Conservation (phyloP, 1,140 invertebrate species). For the Delia radicum region DNA sequence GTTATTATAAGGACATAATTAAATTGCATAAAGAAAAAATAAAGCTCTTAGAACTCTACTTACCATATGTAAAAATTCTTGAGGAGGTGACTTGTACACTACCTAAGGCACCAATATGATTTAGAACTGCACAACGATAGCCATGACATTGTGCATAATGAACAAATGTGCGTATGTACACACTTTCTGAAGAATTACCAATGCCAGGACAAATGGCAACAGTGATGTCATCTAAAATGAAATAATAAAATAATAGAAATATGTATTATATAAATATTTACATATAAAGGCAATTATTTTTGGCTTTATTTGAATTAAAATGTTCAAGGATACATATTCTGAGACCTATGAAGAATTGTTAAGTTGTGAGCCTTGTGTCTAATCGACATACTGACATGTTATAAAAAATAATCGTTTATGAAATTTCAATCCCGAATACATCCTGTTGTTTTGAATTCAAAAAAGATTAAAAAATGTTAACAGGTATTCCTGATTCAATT, state of each 20-base stretch:
- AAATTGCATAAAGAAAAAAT: not conserved
- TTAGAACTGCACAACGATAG: constrained; percentile 88
- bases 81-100: constrained; percentile 82
- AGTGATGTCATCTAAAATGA: constrained; percentile 77
- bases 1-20: not conserved
- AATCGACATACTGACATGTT: no score
- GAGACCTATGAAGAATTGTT: not conserved
- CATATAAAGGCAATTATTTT: not conserved
- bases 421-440: no score
- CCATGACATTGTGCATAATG: constrained; percentile 86
- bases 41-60: not conserved
- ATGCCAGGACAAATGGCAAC: constrained; percentile 90
- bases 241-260: constrained; percentile 23
- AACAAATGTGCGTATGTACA: constrained; percentile 90
- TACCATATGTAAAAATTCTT: constrained; percentile 90
- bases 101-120: constrained; percentile 87
- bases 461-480: no score
- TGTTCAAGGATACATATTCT: not conserved
- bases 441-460: no score
- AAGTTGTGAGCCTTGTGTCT: no score
- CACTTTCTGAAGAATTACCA: constrained; percentile 88
- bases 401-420: no score
- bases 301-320: not conserved
- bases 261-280: not conserved
- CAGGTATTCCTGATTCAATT: no score